Percentiles rank a stretch among this genome's conserved stretches.
Conservation (phyloP, 2,888 invertebrate species). For the Hyposoter didymator region DNA sequence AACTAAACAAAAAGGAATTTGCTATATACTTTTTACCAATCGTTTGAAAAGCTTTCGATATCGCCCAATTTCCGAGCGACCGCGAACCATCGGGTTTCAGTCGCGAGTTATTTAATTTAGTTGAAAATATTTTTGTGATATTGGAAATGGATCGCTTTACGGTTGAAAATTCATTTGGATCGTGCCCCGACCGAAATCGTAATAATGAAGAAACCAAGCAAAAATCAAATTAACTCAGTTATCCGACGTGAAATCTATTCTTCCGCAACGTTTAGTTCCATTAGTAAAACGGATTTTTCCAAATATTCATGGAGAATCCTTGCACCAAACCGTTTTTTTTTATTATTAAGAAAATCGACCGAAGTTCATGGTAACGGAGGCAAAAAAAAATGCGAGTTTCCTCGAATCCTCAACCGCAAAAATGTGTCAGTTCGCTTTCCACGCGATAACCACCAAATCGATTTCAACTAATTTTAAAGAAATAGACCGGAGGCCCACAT, state of each 20-base stretch:
- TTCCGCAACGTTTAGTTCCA: background rate
- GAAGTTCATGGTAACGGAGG: too few relatives aligned
- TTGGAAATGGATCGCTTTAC: background rate
- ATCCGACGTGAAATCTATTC: background rate
- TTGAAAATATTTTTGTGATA: background rate
- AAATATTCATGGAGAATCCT: background rate
- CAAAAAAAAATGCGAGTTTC: background rate
- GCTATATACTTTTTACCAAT: background rate
- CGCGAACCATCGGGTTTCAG: background rate
- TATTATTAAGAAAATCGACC: background rate
- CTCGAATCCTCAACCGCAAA: too few relatives aligned
- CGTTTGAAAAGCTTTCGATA: background rate
- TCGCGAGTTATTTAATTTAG: background rate
- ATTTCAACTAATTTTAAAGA: too few relatives aligned
- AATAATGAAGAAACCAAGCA: background rate
- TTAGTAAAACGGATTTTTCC: background rate
- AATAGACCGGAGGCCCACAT: too few relatives aligned
- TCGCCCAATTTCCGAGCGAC: background rate
- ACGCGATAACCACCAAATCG: too few relatives aligned
- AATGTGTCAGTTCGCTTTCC: too few relatives aligned
- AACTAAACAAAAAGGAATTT: background rate
- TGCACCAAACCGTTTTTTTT: background rate
- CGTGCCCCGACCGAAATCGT: background rate
- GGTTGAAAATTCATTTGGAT: background rate
- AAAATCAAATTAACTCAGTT: background rate